Evolutionary conservation across 2,888 invertebrate species (phyloP).

Genomic region (Meliscaeva auricollis): DNA sequence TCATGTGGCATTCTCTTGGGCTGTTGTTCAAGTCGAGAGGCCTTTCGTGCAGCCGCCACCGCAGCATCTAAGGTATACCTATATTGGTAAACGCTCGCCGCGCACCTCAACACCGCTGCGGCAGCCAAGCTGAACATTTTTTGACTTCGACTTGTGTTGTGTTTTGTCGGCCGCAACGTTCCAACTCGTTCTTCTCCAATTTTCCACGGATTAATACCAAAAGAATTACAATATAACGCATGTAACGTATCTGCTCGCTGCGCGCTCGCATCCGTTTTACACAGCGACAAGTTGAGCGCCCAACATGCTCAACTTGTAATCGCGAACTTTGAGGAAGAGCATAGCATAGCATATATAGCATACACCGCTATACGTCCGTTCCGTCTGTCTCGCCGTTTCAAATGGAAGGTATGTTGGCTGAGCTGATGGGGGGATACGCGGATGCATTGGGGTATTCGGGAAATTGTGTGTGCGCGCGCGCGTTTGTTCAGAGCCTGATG

Average conservation of each 20-base stretch:
- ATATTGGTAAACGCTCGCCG: background rate
- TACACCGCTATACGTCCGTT: conserved; percentile 21
- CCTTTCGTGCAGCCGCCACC: conserved; percentile 69
- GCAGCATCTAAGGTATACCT: background rate
- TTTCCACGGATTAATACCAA: conserved; percentile 72
- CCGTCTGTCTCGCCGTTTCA: conserved; percentile 41
- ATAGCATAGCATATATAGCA: background rate
- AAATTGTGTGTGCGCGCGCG: conserved; percentile 82
- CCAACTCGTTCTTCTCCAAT: conserved; percentile 51
- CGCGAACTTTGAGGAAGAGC: conserved; percentile 58
- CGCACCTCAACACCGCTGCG: background rate
- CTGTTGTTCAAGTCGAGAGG: conserved; percentile 36
- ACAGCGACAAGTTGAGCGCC: conserved; percentile 73
- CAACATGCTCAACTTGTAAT: conserved; percentile 76
- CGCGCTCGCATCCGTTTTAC: conserved; percentile 75
- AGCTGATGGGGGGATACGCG: conserved; percentile 58
- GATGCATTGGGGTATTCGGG: conserved; percentile 63
- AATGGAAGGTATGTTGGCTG: conserved; percentile 43
- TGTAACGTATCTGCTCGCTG: conserved; percentile 73
- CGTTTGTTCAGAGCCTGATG: conserved; percentile 79
- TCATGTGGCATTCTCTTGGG: conserved; percentile 61
- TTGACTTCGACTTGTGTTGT: conserved; percentile 63
- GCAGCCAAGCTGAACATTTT: conserved; percentile 56
- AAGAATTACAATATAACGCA: conserved; percentile 76
- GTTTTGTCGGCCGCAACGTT: conserved; percentile 64